A percentile compares a stretch with the other conserved stretches of the same genome.
Conservation (phyloP, 2,113 vertebrate species). For the Ursus arctos region DNA sequence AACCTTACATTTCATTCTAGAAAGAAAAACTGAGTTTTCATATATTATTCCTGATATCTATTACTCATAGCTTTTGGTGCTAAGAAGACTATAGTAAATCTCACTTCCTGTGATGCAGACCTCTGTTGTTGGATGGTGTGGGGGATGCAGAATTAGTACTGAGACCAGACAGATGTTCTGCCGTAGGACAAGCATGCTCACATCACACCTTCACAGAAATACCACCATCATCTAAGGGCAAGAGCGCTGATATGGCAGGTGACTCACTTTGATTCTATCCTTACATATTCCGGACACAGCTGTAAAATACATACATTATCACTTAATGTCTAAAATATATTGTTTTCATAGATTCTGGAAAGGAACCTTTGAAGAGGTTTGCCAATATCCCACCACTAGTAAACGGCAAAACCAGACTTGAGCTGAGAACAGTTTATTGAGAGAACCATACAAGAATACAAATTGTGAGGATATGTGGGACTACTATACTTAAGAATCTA, state of each 20-base stretch:
- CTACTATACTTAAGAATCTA: not conserved
- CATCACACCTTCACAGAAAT: rapidly evolving
- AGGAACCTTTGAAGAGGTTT: not conserved
- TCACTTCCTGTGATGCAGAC: not conserved
- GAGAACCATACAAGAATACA: not conserved
- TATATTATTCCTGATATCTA: not conserved
- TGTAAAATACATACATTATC: not conserved
- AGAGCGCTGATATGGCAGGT: rapidly evolving
- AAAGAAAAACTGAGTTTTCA: not conserved
- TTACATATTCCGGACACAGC: not conserved
- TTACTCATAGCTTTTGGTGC: not conserved
- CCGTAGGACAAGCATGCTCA: not conserved
- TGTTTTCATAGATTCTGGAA: not conserved
- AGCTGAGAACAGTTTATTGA: not conserved
- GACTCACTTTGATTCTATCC: not conserved
- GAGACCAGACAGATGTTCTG: not conserved
- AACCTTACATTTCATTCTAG: slow-evolving; percentile 39
- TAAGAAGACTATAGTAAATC: not conserved
- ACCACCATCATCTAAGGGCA: not conserved
- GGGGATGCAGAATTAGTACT: not conserved
- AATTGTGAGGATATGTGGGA: not conserved
- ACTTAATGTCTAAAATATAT: not conserved
- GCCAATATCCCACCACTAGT: not conserved
- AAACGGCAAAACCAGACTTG: not conserved
- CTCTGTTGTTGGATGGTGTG: not conserved